Base-by-base conservation (phyloP, 2,888 invertebrate species). In the Pegoplata infirma region DNA sequence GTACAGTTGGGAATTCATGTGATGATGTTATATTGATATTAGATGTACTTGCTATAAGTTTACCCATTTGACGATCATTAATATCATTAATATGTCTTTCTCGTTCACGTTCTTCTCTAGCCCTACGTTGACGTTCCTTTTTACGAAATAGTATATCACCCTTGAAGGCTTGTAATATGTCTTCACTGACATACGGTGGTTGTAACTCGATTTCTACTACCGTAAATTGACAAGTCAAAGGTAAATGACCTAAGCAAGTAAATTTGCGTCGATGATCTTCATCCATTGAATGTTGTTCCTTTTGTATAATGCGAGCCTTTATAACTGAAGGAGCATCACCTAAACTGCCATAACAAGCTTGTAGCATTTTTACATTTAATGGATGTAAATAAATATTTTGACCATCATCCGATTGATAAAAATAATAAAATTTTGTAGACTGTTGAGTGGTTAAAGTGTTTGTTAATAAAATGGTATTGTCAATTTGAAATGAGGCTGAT, bases 321-420 rank as follows among this genome's bases (percentile, higher is more conserved):
- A 98, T 92, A 2, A 91, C 85, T 17, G 90, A 91, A 47, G 98
- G 98, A 66, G 95, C 94, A 67, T 93, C 91, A 72, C 95, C 94
- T 74, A 98, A 90, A 6, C 92, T 92, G 6, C 97, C 97, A 91
- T 97, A 98, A 72, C 96, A 94, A 72, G 94, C 93, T 85, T 96
- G 95, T 83, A 99, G 89, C 93, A 98, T 95, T 76, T 95, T 94
- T 7, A 96, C 94, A 88, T 98, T 98, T 84, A 98, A 90, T 12
- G 96, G 94, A 89, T 98, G 96, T 78, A 98, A 90, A 89, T 96
- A 99, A 67, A 98, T 93, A 88, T 97, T 96, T 88, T 98, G 98
- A 0, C 98, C 98, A 89, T 97, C 97, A 49, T 92, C 92, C 81
- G 97, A 97, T 95, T 89, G 82, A 90, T 91, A 88, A 80, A 87